phyloP scores from a whole-genome alignment of 2,797 vertebrate species.

The Morelia viridis region DNA sequence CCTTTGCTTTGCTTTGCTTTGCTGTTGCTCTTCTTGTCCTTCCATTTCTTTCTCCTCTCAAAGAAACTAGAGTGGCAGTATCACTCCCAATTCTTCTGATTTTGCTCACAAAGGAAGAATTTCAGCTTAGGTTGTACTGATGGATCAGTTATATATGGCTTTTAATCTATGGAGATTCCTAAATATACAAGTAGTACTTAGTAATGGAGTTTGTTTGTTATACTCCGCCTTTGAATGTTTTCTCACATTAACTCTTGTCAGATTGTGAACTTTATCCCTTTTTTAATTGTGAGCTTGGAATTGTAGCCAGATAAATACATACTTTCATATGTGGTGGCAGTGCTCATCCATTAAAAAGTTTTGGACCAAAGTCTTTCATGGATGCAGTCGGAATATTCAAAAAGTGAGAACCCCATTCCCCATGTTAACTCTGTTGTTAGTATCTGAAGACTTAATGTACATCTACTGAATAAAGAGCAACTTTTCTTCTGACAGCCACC shows the following conservation, averaged over 20 bases:
- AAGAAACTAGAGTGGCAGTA: neutral
- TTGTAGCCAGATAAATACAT: neutral
- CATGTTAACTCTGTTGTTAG: neutral
- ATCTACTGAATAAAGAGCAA: neutral
- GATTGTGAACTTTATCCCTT: slow-evolving; percentile 27
- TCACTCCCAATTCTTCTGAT: neutral
- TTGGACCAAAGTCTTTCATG: neutral
- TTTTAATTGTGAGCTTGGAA: neutral
- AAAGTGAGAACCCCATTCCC: neutral
- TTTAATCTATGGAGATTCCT: neutral
- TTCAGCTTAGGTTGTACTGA: neutral
- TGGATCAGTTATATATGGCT: neutral
- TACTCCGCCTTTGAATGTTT: slow-evolving; percentile 28
- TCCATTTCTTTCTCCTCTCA: neutral
- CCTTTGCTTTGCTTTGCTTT: neutral
- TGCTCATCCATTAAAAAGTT: neutral
- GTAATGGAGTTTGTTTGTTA: neutral
- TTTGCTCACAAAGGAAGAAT: neutral
- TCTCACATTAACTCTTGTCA: slow-evolving; percentile 44
- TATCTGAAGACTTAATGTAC: neutral
- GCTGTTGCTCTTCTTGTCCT: neutral
- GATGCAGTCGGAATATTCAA: neutral
- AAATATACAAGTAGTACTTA: neutral
- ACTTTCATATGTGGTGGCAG: neutral
- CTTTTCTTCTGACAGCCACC: neutral